phyloP scores from a whole-genome alignment of 1,140 invertebrate genomes.

The Cyrtorhinus lividipennis region DNA sequence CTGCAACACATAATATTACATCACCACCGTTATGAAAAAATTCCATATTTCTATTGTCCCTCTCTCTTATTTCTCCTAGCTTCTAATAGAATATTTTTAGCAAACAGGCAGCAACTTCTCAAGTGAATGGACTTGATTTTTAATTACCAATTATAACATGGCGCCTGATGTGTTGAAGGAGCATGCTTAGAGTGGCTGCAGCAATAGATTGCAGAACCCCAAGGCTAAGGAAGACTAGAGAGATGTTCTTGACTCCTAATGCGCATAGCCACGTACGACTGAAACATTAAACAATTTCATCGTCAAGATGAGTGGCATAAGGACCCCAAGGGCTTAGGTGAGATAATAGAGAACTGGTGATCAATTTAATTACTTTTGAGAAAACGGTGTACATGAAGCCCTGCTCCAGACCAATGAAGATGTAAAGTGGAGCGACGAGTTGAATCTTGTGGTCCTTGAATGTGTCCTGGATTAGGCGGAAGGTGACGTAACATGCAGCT shows the following conservation, averaged over 20 bases:
- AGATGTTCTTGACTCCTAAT: constrained; percentile 45
- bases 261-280: constrained; percentile 48
- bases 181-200: constrained; percentile 49
- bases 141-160: constrained; percentile 47
- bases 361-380: constrained; percentile 47
- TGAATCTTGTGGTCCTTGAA: constrained; percentile 39
- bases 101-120: no score
- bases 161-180: constrained; percentile 44
- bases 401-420: constrained; percentile 57
- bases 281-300: no score
- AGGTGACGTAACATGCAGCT: constrained; percentile 13
- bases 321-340: no score
- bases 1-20: no score
- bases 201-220: constrained; percentile 49
- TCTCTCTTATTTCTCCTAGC: no score
- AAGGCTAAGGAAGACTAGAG: constrained; percentile 45
- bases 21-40: no score
- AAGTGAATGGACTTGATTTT: no score
- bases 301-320: no score
- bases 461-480: constrained; percentile 30
- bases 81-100: no score
- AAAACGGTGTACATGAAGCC: constrained; percentile 57
- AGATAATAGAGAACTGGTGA: no score
- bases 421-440: constrained; percentile 44
- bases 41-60: no score